Percentiles rank a stretch among this genome's conserved stretches.
Evolutionary conservation across 2,888 invertebrate species (phyloP).

Genomic region (Syrphus vitripennis): DNA sequence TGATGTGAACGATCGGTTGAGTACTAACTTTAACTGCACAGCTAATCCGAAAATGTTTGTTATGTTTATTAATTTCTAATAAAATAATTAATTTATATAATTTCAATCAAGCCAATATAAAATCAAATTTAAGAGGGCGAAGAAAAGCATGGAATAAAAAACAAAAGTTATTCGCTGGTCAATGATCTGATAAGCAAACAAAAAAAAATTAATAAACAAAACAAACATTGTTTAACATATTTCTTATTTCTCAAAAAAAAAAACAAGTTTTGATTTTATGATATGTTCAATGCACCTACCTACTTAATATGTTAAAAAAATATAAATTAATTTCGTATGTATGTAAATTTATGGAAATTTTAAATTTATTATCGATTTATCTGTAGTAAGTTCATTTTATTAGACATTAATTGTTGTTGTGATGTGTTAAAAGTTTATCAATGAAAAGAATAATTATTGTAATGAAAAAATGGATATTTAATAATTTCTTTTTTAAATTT

Average conservation of each 20-base stretch:
- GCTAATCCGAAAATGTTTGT: no score
- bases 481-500: no score
- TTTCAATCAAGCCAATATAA: not conserved
- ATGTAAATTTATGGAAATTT: not conserved
- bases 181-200: not conserved
- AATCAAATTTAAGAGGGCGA: not conserved
- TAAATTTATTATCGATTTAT: not conserved
- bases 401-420: not conserved
- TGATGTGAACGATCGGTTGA: no score
- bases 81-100: no score
- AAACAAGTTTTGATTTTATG: not conserved
- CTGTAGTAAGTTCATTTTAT: no score
- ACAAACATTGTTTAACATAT: not conserved
- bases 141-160: not conserved
- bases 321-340: not conserved
- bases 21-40: no score
- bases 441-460: not conserved
- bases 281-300: not conserved
- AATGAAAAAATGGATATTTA: no score
- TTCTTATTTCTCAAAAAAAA: not conserved
- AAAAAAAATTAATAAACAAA: not conserved
- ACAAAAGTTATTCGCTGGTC: not conserved
- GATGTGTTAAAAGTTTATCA: not conserved
- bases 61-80: no score
- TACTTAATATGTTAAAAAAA: not conserved